Base-by-base conservation (phyloP, 92 coral and sea anemone species). In the Phenganax subtilis region DNA sequence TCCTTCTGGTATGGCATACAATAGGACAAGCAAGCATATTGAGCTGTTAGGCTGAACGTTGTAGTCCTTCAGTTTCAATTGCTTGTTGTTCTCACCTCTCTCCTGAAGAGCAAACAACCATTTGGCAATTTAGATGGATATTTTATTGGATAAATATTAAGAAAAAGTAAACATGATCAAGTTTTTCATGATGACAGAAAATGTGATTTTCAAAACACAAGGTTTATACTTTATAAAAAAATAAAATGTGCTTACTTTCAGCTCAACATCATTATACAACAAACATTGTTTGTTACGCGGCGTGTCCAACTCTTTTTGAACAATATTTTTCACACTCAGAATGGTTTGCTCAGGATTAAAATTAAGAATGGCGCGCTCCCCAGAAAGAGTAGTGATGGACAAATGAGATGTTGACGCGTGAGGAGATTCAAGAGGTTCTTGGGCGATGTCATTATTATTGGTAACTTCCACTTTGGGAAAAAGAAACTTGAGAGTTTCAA, bases 331-430 rank as follows among this genome's bases (percentile, higher is more conserved):
- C 66, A 94, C 79, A 16, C 69, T 74, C 9, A n/a, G 75, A 63
- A 94, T 88, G 11, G 89, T 82, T 92, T 92, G 74, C 12, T 54
- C 16, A 66, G 91, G 87, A 9, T 82, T 71, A 84, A 83, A 90
- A 12, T 65, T 72, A 53, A 94, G 51, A n/a, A 88, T 90, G 10
- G 97, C 88, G 20, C 89, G 84, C 84, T 94, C 98, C 30, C 98
- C 98, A 55, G 97, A 93, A 77, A 94, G 73, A 16, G 73, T 79
- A 20, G 73, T 80, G 85, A 92, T 88, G 37, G 89, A 88, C 55
- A 94, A 88, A 59, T 90, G 87, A 17, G 91, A 87, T 12, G 91
- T 85, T 77, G 88, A 14, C 8, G 71, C 65, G 58, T 54, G 28
- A 0, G 16, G 69, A 29, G 60, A 75, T 2, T 89, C 72, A 69